phyloP scores from a whole-genome alignment of 2,888 invertebrate species.

The Drosophila hamatofila region DNA sequence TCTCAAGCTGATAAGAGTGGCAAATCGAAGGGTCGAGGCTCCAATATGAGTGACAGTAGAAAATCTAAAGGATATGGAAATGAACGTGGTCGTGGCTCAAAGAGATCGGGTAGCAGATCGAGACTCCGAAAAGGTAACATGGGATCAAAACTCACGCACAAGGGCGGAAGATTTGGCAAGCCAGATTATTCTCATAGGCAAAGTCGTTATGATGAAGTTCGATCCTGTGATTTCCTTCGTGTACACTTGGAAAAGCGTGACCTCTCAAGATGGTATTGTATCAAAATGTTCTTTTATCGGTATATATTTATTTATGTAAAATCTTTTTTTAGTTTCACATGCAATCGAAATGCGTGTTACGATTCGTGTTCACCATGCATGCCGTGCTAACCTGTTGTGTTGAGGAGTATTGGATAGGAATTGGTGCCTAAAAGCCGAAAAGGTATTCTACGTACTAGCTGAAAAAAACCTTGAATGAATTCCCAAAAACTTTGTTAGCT shows the following conservation, averaged over 20 bases:
- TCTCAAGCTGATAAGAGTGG: background rate
- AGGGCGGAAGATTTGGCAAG: slow-evolving; percentile 3
- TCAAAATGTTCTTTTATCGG: background rate
- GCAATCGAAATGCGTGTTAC: background rate
- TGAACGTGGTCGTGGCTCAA: background rate
- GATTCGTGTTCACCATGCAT: slow-evolving; percentile 13
- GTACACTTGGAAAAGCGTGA: slow-evolving; percentile 74
- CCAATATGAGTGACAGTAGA: background rate
- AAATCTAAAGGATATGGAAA: background rate
- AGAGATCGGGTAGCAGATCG: background rate
- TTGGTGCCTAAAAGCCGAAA: background rate
- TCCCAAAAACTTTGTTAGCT: background rate
- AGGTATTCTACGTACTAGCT: background rate
- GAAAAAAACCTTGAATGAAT: background rate
- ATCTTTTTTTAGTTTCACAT: slow-evolving; percentile 13
- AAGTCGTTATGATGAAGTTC: slow-evolving; percentile 64
- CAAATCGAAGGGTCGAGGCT: background rate
- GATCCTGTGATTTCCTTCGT: slow-evolving; percentile 74
- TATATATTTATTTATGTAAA: background rate
- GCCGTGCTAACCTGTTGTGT: slow-evolving; percentile 27
- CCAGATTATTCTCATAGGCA: slow-evolving; percentile 12
- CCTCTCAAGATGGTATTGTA: slow-evolving; percentile 48
- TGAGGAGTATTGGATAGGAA: background rate
- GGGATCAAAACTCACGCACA: slow-evolving; percentile 26
- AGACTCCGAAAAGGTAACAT: slow-evolving; percentile 20